Base-by-base conservation (phyloP, 2,888 invertebrate species). In the Pachliopta kotzebuea region DNA sequence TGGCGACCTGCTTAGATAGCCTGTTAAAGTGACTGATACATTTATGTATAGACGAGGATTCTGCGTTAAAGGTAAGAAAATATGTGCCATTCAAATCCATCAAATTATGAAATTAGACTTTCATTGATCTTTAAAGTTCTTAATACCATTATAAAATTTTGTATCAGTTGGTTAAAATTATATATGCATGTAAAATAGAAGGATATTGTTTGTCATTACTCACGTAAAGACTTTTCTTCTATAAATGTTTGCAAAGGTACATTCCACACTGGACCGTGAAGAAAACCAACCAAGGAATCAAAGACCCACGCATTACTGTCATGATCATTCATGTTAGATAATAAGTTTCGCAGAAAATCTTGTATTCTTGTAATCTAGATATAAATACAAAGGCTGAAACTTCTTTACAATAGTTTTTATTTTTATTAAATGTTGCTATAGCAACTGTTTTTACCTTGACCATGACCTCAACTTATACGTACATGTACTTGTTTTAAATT, bases 201-300 rank as follows among this genome's bases (percentile, higher is more conserved):
- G n/a, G n/a, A n/a, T n/a, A n/a, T n/a, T n/a, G n/a, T n/a, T n/a
- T n/a, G n/a, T n/a, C n/a, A n/a, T 9, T 50, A 85, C 94, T 92
- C 93, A 98, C 98, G 96, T 71, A 98, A 87, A 63, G 98, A 98
- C 85, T 97, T 97, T 78, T 97, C 97, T 86, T 98, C 98, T 70
- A 98, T 96, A 79, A 98, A 98, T 37, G 96, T 97, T 77, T 97
- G 94, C 61, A 98, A 89, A 0, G 98, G 98, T 18, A 97, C 95
- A 79, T 97, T 97, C 97, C 98, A 98, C 56, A 98, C 94, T 0
- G 98, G 97, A 2, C 98, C 98, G 83, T 97, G 97, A 60, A 98
- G 90, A 83, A 98, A 98, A 67, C 96, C 96, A 29, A 98, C 95
- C 66, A 98, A 88, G 0, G 97, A 97, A 88, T 98, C 98, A 76